phyloP scores from a whole-genome alignment of 2,888 invertebrate genomes.

The Petrophora chlorosata region DNA sequence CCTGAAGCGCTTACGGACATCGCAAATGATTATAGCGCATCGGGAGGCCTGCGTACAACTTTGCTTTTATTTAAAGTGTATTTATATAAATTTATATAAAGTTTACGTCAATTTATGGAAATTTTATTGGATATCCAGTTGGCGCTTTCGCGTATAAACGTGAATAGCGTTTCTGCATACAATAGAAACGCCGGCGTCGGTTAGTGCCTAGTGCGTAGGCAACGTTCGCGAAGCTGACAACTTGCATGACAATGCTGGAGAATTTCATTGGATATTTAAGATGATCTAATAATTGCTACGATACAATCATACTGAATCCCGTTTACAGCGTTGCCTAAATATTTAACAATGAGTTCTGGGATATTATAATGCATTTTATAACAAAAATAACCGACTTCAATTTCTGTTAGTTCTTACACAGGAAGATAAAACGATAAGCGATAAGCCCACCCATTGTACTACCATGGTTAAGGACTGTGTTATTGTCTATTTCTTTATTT shows the following conservation, averaged over 20 bases:
- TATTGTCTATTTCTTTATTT: too few species aligned
- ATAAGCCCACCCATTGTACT: too few species aligned
- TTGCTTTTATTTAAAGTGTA: constrained; percentile 17
- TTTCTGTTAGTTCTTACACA: too few species aligned
- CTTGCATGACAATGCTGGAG: neutral
- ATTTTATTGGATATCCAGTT: constrained; percentile 39
- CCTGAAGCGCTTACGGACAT: constrained; percentile 5
- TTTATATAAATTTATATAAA: constrained; percentile 29
- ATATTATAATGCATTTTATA: too few species aligned
- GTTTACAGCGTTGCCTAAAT: too few species aligned
- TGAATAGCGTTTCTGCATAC: constrained; percentile 43
- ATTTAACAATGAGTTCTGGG: too few species aligned
- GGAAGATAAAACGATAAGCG: too few species aligned
- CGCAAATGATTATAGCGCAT: constrained; percentile 6
- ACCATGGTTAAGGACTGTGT: too few species aligned
- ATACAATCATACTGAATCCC: too few species aligned
- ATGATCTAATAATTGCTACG: too few species aligned
- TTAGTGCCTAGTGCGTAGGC: constrained; percentile 43
- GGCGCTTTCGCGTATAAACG: constrained; percentile 43
- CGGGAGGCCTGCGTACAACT: neutral
- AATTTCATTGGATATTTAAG: constrained; percentile 4
- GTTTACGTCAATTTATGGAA: constrained; percentile 28
- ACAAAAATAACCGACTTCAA: too few species aligned
- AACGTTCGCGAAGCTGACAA: constrained; percentile 11
- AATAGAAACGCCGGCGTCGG: constrained; percentile 35